Evolutionary conservation across 2,797 vertebrate genomes (phyloP).

Genomic region (Oreonectes daqikongensis): DNA sequence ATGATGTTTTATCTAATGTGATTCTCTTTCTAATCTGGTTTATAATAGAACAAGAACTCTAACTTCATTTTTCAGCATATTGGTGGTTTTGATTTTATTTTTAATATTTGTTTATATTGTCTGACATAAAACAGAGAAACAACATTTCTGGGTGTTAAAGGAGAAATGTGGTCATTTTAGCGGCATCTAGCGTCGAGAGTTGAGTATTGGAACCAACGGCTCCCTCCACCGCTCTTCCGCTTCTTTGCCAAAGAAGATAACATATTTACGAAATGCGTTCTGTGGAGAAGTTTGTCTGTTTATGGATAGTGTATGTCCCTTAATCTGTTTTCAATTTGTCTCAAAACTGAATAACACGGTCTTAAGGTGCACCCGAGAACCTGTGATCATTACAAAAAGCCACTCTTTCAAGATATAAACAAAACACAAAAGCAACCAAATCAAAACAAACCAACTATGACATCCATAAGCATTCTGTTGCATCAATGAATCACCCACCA

Average conservation of each 20-base stretch:
- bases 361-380: background rate
- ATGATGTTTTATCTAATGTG: background rate
- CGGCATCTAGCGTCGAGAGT: too few species aligned
- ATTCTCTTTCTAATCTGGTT: background rate
- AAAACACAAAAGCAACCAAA: background rate
- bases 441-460: background rate
- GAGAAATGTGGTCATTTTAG: too few species aligned
- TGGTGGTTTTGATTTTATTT: background rate
- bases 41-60: background rate
- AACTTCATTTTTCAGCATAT: constrained; percentile 16
- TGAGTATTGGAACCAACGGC: too few species aligned
- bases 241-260: too few species aligned
- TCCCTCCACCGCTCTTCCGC: too few species aligned
- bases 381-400: background rate
- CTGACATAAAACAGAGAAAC: too few species aligned
- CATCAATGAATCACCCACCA: background rate
- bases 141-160: too few species aligned
- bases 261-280: too few species aligned
- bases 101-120: too few species aligned
- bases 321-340: too few species aligned
- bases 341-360: background rate
- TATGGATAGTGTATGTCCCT: too few species aligned
- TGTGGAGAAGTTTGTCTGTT: too few species aligned
- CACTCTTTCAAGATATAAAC: background rate
- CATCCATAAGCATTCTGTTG: background rate